A percentile compares a stretch with the other conserved stretches of the same genome.
These are phyloP conservation scores for Brachionus paranguensis DNA, from an alignment of 1,140 invertebrate species.

Conservation along the genomic window DNA sequence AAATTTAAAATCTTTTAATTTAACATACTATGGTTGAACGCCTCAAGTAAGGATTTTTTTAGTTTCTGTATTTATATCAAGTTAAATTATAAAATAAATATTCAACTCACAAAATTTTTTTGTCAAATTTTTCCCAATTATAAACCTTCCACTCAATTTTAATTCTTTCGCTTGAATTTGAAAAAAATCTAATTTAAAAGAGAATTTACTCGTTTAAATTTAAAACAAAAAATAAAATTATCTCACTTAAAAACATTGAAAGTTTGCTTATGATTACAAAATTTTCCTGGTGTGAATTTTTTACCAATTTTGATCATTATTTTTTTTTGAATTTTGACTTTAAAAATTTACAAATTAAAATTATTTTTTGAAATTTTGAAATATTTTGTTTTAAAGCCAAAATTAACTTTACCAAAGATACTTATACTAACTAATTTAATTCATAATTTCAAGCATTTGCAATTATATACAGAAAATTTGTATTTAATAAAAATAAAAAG, in stretches of 20 bases:
- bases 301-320: neutral
- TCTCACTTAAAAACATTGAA: neutral
- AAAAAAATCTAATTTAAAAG: neutral
- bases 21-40: no score
- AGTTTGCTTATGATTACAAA: neutral
- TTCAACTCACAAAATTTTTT: neutral
- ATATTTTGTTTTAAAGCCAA: neutral
- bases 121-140: neutral
- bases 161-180: neutral
- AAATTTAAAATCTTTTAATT: no score
- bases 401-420: neutral
- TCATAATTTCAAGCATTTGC: neutral
- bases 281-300: neutral
- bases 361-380: neutral
- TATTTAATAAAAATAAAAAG: neutral
- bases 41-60: no score
- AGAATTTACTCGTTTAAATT: neutral
- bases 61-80: no score
- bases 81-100: no score
- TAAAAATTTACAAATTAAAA: neutral
- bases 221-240: neutral
- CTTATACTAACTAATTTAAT: neutral
- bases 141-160: conserved; percentile 22
- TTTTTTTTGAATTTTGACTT: neutral
- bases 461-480: neutral